Conservation (phyloP, 2,888 invertebrate genomes). For the Drepanosiphum platanoidis region DNA sequence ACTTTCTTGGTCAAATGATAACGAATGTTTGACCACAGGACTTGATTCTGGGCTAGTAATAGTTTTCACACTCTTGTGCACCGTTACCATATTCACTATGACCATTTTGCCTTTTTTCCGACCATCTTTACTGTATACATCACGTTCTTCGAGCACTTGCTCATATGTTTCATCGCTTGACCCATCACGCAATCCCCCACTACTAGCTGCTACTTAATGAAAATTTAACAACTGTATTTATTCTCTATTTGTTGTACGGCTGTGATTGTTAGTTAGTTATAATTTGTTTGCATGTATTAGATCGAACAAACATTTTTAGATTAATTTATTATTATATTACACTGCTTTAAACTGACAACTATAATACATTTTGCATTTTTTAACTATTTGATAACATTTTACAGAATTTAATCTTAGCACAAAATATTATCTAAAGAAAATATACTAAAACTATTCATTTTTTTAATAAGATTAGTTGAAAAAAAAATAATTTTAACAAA, state of each 20-base stretch:
- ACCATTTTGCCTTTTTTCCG: slow-evolving; percentile 73
- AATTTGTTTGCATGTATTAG: not conserved
- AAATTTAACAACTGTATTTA: slow-evolving; percentile 13
- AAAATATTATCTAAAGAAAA: too few species aligned
- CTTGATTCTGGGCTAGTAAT: not conserved
- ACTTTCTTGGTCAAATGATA: slow-evolving; percentile 18
- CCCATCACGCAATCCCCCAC: slow-evolving; percentile 63
- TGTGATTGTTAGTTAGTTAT: not conserved
- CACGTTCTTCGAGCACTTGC: slow-evolving; percentile 74
- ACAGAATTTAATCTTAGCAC: too few species aligned
- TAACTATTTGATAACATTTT: too few species aligned
- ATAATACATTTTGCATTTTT: too few species aligned
- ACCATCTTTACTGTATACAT: slow-evolving; percentile 75
- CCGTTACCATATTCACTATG: slow-evolving; percentile 78
- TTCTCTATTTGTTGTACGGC: not conserved
- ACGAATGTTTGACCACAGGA: slow-evolving; percentile 10
- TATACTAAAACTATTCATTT: too few species aligned
- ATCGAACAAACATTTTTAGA: not conserved
- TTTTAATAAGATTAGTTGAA: too few species aligned
- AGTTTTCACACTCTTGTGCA: slow-evolving; percentile 74
- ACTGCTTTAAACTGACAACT: too few species aligned
- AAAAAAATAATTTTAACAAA: too few species aligned
- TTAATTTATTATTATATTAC: too few species aligned
- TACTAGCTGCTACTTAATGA: not conserved
- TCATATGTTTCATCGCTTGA: slow-evolving; percentile 70